phyloP scores from a whole-genome alignment of 2,797 vertebrate species.

The Spinibarbus caldwelli region DNA sequence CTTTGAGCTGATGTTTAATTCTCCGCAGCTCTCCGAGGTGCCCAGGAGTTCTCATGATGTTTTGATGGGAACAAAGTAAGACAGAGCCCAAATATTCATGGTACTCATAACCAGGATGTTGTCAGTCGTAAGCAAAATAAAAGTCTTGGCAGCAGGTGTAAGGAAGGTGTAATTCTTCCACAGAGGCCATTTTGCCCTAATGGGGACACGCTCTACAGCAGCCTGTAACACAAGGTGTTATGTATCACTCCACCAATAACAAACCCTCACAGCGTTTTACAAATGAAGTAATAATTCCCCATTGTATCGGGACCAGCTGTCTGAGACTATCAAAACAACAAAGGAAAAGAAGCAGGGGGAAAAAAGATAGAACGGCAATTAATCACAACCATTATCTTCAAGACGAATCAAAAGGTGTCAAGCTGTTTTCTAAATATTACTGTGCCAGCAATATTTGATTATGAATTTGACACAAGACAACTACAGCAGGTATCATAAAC shows the following conservation, averaged over 20 bases:
- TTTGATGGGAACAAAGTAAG: slow-evolving; percentile 89
- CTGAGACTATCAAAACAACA: slow-evolving; percentile 86
- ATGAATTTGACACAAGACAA: slow-evolving; percentile 92
- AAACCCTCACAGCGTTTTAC: slow-evolving; percentile 82
- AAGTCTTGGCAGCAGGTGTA: slow-evolving; percentile 80
- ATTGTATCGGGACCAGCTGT: slow-evolving; percentile 89
- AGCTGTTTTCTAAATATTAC: slow-evolving; percentile 96
- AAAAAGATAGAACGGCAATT: slow-evolving; percentile 88
- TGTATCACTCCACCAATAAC: slow-evolving; percentile 79
- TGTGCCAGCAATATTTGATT: slow-evolving; percentile 91
- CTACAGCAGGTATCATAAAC: slow-evolving; percentile 90
- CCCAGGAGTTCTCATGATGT: slow-evolving; percentile 86
- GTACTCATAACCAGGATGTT: slow-evolving; percentile 82
- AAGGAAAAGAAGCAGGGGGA: slow-evolving; percentile 72
- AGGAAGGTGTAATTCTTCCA: slow-evolving; percentile 74
- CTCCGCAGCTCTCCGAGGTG: slow-evolving; percentile 88
- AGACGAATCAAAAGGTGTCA: slow-evolving; percentile 93
- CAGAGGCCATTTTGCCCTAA: slow-evolving; percentile 79
- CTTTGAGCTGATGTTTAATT: slow-evolving; percentile 86
- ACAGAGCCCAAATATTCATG: slow-evolving; percentile 83
- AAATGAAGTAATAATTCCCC: slow-evolving; percentile 86
- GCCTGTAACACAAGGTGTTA: slow-evolving; percentile 75
- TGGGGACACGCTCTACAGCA: slow-evolving; percentile 75
- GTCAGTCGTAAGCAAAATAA: slow-evolving; percentile 87
- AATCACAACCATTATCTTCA: slow-evolving; percentile 92